Conservation (phyloP, 1,140 invertebrate genomes). For the Drosophila mayri region DNA sequence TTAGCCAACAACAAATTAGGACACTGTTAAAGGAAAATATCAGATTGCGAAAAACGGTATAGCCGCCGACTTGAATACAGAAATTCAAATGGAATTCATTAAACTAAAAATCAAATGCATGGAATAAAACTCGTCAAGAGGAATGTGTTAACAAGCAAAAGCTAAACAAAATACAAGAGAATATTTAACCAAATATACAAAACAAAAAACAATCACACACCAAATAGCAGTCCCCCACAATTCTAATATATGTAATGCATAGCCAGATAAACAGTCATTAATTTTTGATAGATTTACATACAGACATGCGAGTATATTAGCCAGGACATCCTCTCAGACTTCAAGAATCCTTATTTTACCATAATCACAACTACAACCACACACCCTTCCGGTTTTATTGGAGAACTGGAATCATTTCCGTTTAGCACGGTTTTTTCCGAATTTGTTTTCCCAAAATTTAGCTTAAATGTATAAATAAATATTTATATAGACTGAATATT, state of each 20-base stretch:
- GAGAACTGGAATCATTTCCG: conserved; percentile 59
- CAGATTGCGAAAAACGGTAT: conserved; percentile 40
- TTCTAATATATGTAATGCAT: conserved; percentile 14
- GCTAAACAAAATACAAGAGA: conserved; percentile 55
- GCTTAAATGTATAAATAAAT: conserved; percentile 79
- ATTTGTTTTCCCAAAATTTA: conserved; percentile 60
- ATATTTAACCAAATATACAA: conserved; percentile 67
- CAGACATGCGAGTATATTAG: conserved; percentile 26
- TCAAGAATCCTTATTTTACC: conserved; percentile 11
- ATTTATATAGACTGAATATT: conserved; percentile 84
- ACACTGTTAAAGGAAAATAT: conserved; percentile 49
- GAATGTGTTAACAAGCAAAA: conserved; percentile 81
- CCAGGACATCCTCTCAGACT: conserved; percentile 13
- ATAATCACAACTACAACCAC: conserved; percentile 21
- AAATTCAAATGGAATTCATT: conserved; percentile 30
- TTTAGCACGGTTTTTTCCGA: conserved; percentile 28
- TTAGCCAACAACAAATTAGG: conserved; percentile 28
- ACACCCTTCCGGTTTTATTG: conserved; percentile 57
- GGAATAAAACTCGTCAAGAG: conserved; percentile 82
- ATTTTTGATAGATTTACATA: conserved; percentile 82
- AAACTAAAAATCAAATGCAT: conserved; percentile 68
- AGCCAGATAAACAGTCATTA: conserved; percentile 53
- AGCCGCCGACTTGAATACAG: conserved; percentile 28
- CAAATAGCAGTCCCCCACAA: conserved; percentile 35
- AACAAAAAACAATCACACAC: conserved; percentile 27